A percentile compares a stretch with the other conserved stretches of the same genome.
These are phyloP conservation scores for Lagorchestes hirsutus DNA, from an alignment of 2,797 vertebrate species.

Conservation along the genomic window DNA sequence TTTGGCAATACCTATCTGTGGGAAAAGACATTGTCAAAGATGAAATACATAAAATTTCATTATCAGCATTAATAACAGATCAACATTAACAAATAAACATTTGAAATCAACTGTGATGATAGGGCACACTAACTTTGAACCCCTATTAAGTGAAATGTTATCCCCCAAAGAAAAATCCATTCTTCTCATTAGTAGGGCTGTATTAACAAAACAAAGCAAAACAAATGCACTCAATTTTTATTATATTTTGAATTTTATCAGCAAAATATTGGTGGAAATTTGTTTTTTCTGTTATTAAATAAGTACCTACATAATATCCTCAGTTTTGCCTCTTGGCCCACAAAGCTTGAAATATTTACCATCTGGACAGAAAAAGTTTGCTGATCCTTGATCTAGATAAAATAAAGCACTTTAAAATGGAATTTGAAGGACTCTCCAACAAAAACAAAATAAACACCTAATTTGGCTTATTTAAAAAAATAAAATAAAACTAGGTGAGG, in stretches of 20 bases:
- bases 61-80: neutral
- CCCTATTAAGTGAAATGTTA: conserved; percentile 7
- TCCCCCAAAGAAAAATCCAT: neutral
- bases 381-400: neutral
- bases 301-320: neutral
- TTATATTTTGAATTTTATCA: neutral
- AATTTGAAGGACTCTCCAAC: neutral
- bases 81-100: conserved; percentile 31
- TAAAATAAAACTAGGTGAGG: neutral
- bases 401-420: neutral
- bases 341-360: neutral
- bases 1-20: neutral
- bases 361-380: neutral
- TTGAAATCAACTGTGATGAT: neutral
- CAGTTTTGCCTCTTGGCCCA: neutral
- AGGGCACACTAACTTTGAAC: conserved; percentile 1
- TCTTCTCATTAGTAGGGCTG: neutral
- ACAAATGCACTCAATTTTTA: neutral
- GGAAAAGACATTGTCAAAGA: neutral
- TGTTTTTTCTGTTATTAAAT: neutral
- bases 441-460: neutral
- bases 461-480: neutral
- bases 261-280: neutral
- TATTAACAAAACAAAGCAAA: neutral
- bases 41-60: neutral